phyloP scores from a whole-genome alignment of 1,140 invertebrate genomes.

The Drosophila insularis region DNA sequence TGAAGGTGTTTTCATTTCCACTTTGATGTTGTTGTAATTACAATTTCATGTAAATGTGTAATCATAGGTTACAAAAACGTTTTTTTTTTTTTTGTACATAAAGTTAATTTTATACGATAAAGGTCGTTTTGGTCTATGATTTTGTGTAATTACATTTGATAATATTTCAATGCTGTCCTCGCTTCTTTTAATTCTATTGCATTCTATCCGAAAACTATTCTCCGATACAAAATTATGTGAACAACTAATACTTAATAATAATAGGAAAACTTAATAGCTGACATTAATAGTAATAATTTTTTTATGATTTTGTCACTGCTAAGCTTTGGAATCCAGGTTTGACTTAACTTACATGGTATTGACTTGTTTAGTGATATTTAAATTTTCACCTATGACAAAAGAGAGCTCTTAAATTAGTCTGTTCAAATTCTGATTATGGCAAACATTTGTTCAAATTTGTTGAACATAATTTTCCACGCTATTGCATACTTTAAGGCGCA shows the following conservation, averaged over 20 bases:
- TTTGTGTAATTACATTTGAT: conserved; percentile 78
- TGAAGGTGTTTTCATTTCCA: conserved; percentile 63
- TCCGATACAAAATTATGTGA: neutral
- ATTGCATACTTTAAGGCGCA: too few species aligned
- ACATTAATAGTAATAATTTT: neutral
- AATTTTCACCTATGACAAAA: too few species aligned
- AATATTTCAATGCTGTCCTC: conserved; percentile 63
- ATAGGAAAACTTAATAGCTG: neutral
- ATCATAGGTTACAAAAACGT: conserved; percentile 73
- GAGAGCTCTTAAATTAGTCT: too few species aligned
- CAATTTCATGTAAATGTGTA: conserved; percentile 40
- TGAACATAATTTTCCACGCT: too few species aligned
- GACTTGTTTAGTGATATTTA: too few species aligned
- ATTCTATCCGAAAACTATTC: conserved; percentile 27
- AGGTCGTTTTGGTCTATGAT: conserved; percentile 76
- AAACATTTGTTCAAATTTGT: too few species aligned
- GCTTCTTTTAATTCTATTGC: neutral
- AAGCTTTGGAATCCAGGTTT: too few species aligned
- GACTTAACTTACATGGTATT: too few species aligned
- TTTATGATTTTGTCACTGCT: too few species aligned
- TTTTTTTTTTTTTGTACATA: conserved; percentile 63
- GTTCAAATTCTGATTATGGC: too few species aligned
- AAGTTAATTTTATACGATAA: conserved; percentile 71
- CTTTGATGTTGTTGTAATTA: conserved; percentile 60
- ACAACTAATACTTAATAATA: neutral